phyloP scores from a whole-genome alignment of 37 sponge, comb jelly and placozoan genomes.

The Cliona cf. orientalis region DNA sequence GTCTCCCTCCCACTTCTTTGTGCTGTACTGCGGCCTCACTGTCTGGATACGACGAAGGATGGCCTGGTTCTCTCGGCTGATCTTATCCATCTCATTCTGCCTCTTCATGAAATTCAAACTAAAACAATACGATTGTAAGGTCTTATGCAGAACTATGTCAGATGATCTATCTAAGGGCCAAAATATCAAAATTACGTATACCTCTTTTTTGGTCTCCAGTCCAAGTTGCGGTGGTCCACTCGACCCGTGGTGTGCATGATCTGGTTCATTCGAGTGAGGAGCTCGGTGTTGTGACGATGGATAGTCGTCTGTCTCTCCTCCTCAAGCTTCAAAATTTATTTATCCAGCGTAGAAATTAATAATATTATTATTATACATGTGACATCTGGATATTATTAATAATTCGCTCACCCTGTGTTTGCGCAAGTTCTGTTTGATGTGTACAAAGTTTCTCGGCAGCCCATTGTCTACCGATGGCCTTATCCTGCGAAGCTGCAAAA shows the following conservation, averaged over 20 bases:
- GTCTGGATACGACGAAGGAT: conserved; percentile 55
- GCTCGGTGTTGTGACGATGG: conserved; percentile 66
- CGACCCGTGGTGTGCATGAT: conserved; percentile 83
- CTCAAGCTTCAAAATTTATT: conserved; percentile 49
- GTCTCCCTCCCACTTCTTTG: conserved; percentile 56
- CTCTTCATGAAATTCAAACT: conserved; percentile 61
- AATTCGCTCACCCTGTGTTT: conserved; percentile 49
- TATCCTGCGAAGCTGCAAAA: conserved; percentile 44
- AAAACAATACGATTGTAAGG: not conserved
- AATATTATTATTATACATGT: too few species aligned
- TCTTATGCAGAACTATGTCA: not conserved
- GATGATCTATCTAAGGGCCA: too few species aligned
- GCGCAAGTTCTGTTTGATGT: conserved; percentile 72
- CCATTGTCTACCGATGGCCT: conserved; percentile 73
- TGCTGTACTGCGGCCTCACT: conserved; percentile 63
- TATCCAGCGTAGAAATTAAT: too few species aligned
- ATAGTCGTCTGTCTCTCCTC: conserved; percentile 55
- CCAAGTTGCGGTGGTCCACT: conserved; percentile 76
- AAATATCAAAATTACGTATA: too few species aligned
- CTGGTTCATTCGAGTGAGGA: conserved; percentile 69
- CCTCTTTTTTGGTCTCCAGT: conserved; percentile 77
- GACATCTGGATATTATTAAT: not conserved
- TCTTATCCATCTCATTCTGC: conserved; percentile 36
- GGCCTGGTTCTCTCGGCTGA: conserved; percentile 59
- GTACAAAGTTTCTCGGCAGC: conserved; percentile 62